Conservation (phyloP, 2,113 vertebrate genomes). For the Poecile atricapillus region DNA sequence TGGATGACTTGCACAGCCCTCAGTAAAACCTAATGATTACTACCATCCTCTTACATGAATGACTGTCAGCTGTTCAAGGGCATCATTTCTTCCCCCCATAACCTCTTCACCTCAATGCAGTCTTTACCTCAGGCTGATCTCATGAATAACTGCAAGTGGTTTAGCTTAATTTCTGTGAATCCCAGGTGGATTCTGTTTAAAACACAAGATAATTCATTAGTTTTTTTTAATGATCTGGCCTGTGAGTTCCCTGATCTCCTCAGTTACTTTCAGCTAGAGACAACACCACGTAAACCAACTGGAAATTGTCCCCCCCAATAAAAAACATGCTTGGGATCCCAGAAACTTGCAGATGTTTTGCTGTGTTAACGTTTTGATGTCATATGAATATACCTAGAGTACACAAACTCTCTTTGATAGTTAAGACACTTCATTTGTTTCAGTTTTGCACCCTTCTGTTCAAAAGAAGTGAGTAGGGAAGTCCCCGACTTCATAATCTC, state of each 20-base stretch:
- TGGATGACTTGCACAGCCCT: neutral
- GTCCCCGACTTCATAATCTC: neutral
- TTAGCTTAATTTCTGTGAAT: slow-evolving; percentile 11
- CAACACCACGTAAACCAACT: neutral
- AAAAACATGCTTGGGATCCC: neutral
- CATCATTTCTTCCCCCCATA: neutral
- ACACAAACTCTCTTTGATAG: neutral
- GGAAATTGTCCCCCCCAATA: neutral
- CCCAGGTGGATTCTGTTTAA: slow-evolving; percentile 14
- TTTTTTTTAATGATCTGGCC: neutral
- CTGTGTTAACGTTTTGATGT: neutral
- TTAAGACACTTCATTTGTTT: neutral
- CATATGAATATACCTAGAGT: neutral
- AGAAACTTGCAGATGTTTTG: neutral
- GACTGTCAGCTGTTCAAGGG: neutral
- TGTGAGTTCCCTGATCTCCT: neutral
- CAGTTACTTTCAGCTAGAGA: neutral
- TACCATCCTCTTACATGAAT: neutral
- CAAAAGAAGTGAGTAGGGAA: neutral
- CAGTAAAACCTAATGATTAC: neutral
- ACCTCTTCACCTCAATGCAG: neutral
- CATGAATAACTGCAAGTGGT: neutral
- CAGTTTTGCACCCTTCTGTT: neutral
- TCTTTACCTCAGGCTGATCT: neutral
- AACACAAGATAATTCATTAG: neutral